Evolutionary conservation across 2,797 vertebrate genomes (phyloP), one percentile per base, ranked within the genome.

Genomic region (Propithecus perrieri): DNA sequence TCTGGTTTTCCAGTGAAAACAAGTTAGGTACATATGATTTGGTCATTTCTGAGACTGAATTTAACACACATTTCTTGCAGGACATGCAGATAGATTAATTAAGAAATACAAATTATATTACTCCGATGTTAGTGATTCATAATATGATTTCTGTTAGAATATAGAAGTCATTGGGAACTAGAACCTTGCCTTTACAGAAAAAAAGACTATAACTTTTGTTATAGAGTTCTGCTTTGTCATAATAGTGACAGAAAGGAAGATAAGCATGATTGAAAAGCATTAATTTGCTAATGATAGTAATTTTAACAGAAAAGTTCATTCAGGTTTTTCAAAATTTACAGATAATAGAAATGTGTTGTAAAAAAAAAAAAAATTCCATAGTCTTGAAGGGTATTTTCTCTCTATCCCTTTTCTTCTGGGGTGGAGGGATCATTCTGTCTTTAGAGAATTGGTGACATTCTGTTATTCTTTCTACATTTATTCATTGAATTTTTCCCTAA

Each of bases 271-370:
- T 92, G 43, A 89, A 93, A 86, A 71, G 38, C n/a, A 43, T 76
- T 80, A 41, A 30, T 69, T 93, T 95, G 22, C 35, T 80, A 15
- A 71, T 85, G 67, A 69, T 53, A 2, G 7, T 76, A 93, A 65
- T 96, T 96, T 11, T 85, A 50, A 80, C 72, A 71, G 55, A 67
- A 75, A 53, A 89, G 30, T 85, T 91, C 59, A 63, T 63, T 41
- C 14, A n/a, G 4, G 38, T 81, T 80, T 94, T 46, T 46, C 28
- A 74, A 84, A 85, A 65, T 79, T 84, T 90, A 15, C 24, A 79
- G 41, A 13, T 67, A 76, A 78, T 61, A 74, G 26, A 85, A 46
- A 13, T 59, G 93, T 59, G 46, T 76, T n/a, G 1, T 87, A 3
- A 46, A 63, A 55, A 57, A 74, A 50, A 35, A 48, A 50, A 67